Evolutionary conservation across 2,113 vertebrate genomes (phyloP).

Genomic region (Columbina picui): DNA sequence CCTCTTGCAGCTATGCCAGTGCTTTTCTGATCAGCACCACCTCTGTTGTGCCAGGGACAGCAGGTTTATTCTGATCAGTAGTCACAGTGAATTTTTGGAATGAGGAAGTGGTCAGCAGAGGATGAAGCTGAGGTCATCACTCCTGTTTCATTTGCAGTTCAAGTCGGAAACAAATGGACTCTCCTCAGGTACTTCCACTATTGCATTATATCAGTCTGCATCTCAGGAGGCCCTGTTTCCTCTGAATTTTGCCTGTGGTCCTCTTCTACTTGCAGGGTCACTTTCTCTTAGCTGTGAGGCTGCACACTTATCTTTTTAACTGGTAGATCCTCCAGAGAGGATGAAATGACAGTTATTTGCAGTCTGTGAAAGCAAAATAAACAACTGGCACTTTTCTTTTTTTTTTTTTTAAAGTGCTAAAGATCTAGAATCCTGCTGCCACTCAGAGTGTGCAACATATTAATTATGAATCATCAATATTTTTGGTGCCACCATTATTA

Average conservation of each 20-base stretch:
- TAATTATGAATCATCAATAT: slow-evolving; percentile 70
- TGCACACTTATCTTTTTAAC: background rate
- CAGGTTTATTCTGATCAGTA: slow-evolving; percentile 20
- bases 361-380: slow-evolving; percentile 29
- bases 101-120: slow-evolving; percentile 27
- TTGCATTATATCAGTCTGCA: background rate
- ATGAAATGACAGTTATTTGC: slow-evolving; percentile 12
- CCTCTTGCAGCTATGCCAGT: background rate
- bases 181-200: background rate
- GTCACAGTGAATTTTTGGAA: slow-evolving; percentile 11
- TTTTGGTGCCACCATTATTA: slow-evolving; percentile 54
- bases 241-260: background rate
- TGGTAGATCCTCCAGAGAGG: background rate
- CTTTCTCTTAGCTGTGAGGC: background rate
- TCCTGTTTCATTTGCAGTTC: background rate
- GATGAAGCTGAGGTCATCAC: background rate
- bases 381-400: slow-evolving; percentile 47
- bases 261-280: background rate
- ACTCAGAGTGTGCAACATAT: slow-evolving; percentile 32
- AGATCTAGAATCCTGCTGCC: slow-evolving; percentile 38
- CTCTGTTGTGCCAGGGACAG: background rate
- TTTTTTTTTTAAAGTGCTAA: slow-evolving; percentile 27
- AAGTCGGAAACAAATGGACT: background rate
- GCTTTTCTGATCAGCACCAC: background rate
- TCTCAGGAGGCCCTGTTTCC: background rate